Evolutionary conservation across 2,113 vertebrate genomes (phyloP).

Genomic region (Sakesphorus luctuosus): DNA sequence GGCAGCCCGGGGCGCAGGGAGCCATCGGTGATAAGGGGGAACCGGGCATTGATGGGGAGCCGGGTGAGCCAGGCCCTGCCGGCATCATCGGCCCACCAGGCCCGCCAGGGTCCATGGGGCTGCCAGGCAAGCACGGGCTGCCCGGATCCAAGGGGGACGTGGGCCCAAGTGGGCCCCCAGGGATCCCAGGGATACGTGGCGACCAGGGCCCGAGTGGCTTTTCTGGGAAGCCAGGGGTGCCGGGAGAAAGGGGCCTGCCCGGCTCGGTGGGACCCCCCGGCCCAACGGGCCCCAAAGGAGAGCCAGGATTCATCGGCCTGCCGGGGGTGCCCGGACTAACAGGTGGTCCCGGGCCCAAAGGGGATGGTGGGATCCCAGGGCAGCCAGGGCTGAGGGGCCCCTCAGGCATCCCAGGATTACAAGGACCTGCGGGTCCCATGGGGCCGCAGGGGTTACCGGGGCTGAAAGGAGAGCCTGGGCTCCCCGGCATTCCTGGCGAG

Average conservation of each 20-base stretch:
- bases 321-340: constrained; percentile 87
- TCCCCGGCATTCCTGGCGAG: constrained; percentile 85
- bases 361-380: constrained; percentile 87
- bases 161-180: constrained; percentile 88
- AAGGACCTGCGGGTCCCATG: constrained; percentile 92
- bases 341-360: constrained; percentile 85
- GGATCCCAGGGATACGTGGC: constrained; percentile 87
- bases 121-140: constrained; percentile 91
- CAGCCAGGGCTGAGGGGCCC: constrained; percentile 88
- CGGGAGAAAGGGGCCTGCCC: constrained; percentile 89
- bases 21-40: constrained; percentile 88
- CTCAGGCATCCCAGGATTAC: constrained; percentile 92
- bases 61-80: constrained; percentile 83
- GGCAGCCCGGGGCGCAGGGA: constrained; percentile 85
- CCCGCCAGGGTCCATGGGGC: constrained; percentile 89
- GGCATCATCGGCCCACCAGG: constrained; percentile 87
- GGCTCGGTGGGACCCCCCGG: constrained; percentile 86
- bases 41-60: constrained; percentile 83
- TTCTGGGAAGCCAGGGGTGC: constrained; percentile 86
- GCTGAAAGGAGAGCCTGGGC: constrained; percentile 87
- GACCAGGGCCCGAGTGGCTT: constrained; percentile 88
- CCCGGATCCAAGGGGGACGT: constrained; percentile 88
- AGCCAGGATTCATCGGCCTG: constrained; percentile 86
- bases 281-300: constrained; percentile 92
- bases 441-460: constrained; percentile 93